Evolutionary conservation across 2,888 invertebrate genomes (phyloP).

Genomic region (Lepidonotus clava): DNA sequence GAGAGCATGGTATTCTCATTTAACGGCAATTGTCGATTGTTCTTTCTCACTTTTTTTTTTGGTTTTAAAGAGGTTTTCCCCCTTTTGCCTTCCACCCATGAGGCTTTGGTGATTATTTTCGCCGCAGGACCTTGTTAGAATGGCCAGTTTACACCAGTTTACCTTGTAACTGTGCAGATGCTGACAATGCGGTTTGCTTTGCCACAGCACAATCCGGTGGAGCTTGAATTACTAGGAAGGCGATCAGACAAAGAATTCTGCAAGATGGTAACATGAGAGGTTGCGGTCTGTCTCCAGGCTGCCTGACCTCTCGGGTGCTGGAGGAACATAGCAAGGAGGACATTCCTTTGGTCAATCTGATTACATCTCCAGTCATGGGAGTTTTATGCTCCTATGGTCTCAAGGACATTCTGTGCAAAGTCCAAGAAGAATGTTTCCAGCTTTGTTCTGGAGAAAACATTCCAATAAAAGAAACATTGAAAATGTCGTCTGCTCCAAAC

Average conservation of each 20-base stretch:
- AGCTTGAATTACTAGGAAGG: neutral
- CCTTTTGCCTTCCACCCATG: too few relatives aligned
- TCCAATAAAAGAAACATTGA: neutral
- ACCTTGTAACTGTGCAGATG: too few relatives aligned
- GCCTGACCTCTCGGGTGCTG: neutral
- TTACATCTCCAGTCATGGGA: neutral
- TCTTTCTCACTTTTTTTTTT: too few relatives aligned
- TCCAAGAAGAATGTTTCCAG: neutral
- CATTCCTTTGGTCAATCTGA: conserved; percentile 12
- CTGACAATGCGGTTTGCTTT: neutral
- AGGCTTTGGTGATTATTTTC: too few relatives aligned
- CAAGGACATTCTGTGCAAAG: conserved; percentile 12
- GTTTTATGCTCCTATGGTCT: neutral
- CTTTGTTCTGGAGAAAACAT: neutral
- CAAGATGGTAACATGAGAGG: conserved; percentile 6
- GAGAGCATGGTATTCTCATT: too few relatives aligned
- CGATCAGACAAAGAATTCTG: conserved; percentile 27
- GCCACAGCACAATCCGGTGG: neutral
- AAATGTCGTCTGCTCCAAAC: neutral
- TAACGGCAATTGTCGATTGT: too few relatives aligned
- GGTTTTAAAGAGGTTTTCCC: too few relatives aligned
- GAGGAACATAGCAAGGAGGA: conserved; percentile 12
- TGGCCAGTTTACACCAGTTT: neutral
- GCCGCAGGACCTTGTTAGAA: neutral
- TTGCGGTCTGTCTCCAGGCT: conserved; percentile 21